These are phyloP conservation scores for Phengaris arion DNA, from an alignment of 2,888 invertebrate genomes.

Conservation along the genomic window DNA sequence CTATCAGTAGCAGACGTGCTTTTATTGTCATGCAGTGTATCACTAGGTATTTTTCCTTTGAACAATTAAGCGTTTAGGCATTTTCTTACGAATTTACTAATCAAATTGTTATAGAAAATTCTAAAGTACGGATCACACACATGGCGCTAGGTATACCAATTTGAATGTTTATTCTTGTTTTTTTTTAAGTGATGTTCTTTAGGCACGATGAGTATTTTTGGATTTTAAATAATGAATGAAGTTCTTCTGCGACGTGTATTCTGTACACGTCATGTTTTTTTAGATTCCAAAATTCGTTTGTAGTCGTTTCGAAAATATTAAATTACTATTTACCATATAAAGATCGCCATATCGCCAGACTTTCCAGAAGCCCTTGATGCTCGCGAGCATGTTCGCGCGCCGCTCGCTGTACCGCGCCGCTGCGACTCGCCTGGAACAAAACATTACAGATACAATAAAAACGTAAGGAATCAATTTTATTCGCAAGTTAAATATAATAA, in stretches of 20 bases:
- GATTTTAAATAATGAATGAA: no score
- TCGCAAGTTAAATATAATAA: no score
- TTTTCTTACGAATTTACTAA: neutral
- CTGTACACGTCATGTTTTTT: no score
- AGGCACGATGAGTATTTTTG: no score
- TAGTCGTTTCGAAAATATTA: no score
- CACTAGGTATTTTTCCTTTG: constrained; percentile 6
- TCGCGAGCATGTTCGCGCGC: constrained; percentile 69
- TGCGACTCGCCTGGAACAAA: constrained; percentile 55
- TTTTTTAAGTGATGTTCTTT: no score
- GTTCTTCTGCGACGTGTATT: no score
- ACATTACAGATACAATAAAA: neutral
- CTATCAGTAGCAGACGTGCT: constrained; percentile 1
- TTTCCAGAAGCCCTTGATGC: constrained; percentile 76
- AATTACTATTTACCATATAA: constrained; percentile 61
- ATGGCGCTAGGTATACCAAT: no score
- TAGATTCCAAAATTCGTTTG: neutral
- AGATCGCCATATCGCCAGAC: constrained; percentile 75
- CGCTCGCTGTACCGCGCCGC: constrained; percentile 51
- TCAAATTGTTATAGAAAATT: neutral
- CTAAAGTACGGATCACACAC: no score
- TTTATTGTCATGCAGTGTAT: constrained; percentile 4
- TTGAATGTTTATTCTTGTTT: no score
- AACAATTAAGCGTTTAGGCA: neutral
- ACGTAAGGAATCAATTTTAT: no score